Base-by-base conservation (phyloP, 2,888 invertebrate species). In the Ophion costatus region DNA sequence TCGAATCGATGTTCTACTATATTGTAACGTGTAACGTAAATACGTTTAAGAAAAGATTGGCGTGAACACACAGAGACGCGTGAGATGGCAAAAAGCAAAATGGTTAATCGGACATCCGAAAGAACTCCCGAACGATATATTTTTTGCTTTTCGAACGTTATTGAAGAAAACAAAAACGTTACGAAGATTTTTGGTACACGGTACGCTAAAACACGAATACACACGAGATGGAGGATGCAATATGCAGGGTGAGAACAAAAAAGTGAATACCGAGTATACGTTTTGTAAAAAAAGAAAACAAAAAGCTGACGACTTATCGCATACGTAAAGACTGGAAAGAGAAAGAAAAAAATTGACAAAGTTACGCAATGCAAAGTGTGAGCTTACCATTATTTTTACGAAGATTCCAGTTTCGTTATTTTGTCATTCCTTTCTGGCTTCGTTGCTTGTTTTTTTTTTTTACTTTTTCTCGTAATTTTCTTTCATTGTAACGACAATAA, bases 281-380 rank as follows among this genome's bases (percentile, higher is more conserved):
- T 83, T 63, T 79, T 61, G 67, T 29, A 4, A 9, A 33, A 38
- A 75, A 73, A 74, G 70, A 73, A 67, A 61, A 83, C n/a, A n/a
- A 45, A 56, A 20, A 79, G 29, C 69, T 67, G 80, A 81, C 77
- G 83, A 83, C 78, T 83, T 86, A 84, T 85, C 85, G 83, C 77
- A 85, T 87, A 86, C 84, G 81, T 84, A 87, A 69, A 64, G 84
- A 56, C 56, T 22, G 75, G 71, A 11, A 14, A 63, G 24, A 33
- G 38, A 63, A 80, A 74, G 64, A 29, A 57, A 11, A 77, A 71
- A 59, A 69, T 59, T 71, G 67, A 71, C 67, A 75, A 22, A 57
- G 63, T 66, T 73, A 45, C 59, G 69, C 24, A 77, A 79, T 81
- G 63, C n/a, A 61, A 75, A 74, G 67, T 61, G 73, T 73, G 79